Conservation (phyloP, 2,888 invertebrate species). For the Xestia ashworthii region DNA sequence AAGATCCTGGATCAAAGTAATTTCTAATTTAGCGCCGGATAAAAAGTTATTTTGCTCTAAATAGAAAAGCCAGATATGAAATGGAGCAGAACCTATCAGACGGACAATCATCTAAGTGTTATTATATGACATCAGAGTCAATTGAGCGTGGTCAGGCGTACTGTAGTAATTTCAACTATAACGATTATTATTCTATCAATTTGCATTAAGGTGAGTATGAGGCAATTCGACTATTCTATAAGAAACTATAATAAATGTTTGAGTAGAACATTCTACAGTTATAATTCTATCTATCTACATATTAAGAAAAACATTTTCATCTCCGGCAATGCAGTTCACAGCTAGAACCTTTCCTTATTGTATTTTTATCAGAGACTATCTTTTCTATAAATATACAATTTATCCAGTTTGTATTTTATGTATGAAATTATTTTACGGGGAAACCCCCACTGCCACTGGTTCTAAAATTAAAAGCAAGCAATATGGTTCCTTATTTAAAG, state of each 20-base stretch:
- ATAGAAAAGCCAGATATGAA: slow-evolving; percentile 9
- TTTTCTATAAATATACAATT: neutral
- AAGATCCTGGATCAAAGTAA: neutral
- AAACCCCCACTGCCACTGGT: neutral
- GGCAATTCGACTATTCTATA: neutral
- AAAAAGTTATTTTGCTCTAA: neutral
- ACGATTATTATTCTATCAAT: slow-evolving; percentile 30
- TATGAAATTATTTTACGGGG: neutral
- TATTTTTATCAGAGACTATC: neutral
- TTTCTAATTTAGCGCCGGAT: neutral
- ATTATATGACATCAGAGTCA: slow-evolving; percentile 40
- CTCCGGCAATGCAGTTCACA: neutral
- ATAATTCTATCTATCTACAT: neutral
- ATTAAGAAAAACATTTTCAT: neutral
- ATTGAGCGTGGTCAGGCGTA: slow-evolving; percentile 38
- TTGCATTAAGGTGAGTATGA: neutral
- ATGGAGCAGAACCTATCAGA: slow-evolving; percentile 23
- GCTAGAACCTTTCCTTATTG: neutral
- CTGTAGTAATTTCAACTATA: slow-evolving; percentile 38
- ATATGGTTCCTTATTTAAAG: neutral
- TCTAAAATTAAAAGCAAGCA: neutral
- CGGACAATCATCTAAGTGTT: slow-evolving; percentile 26
- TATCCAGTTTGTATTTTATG: neutral
- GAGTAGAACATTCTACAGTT: neutral
- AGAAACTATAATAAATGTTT: neutral